Base-by-base conservation (phyloP, 1,140 invertebrate species). In the Lethrus apterus region DNA sequence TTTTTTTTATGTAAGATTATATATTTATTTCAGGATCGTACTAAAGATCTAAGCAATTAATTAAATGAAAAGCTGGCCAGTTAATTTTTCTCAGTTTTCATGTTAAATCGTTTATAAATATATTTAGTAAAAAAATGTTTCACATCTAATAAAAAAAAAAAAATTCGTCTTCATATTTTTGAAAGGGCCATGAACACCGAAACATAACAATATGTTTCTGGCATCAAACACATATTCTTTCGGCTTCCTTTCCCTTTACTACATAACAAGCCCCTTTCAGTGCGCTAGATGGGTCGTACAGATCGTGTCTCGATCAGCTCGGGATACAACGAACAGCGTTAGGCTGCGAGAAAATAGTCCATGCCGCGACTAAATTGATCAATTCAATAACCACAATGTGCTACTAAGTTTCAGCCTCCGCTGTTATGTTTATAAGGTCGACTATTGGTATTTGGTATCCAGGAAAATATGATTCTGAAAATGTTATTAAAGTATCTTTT, bases 321-420 rank as follows among this genome's bases (percentile, higher is more conserved):
- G 45, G 44, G 41, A 50, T 54, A 54, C 44, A 46, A 31, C 24
- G 29, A 44, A 19, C 33, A 42, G 18, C 29, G 46, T 44, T 51
- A 55, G 51, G 52, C 52, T 58, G 54, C 32, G 53, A 53, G 50
- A 52, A 51, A 59, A 62, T 59, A 57, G 58, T 44, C 56, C 59
- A 58, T 62, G 59, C 57, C 56, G 63, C 50, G 60, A 47, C 59
- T 59, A 59, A 65, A 65, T 65, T 65, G 63, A 65, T 64, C 62
- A 64, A 65, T 65, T 65, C 62, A 64, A 65, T 65, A 65, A 65
- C 63, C 63, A 51, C 60, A 64, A 65, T 60, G 60, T 64, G 59
- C 52, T 42, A 58, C 50, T 60, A 62, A 63, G 52, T 61, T 56
- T 58, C 62, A 52, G 57, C 58, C 52, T 58, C 52, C 54, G 55